Evolutionary conservation across 1,140 invertebrate genomes (phyloP), one percentile per base, ranked within the genome.

Genomic region (Galendromus occidentalis): DNA sequence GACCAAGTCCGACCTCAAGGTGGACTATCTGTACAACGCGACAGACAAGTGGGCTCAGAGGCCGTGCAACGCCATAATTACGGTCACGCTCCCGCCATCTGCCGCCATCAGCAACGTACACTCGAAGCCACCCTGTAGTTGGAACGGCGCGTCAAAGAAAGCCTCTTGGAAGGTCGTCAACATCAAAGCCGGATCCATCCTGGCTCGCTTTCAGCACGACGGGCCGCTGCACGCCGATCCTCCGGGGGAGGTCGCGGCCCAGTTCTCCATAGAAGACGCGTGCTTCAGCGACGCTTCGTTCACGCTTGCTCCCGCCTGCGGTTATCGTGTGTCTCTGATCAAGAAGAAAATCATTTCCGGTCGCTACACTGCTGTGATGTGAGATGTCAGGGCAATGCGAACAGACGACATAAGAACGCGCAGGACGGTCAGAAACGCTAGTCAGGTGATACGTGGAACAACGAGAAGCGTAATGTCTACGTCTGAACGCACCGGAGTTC

Each of bases 191-290:
- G 91, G 91, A 0, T 92, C 88, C 12, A 78, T 97, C 45, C 81
- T 88, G 67, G 92, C 91, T 18, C 82, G 91, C 42, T 86, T 95
- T 69, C 88, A 94, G 71, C 75, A 59, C 51, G 51, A 59, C 14
- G 95, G 2, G 81, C 80, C 64, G 80, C 80, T 69, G 89, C 89
- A 0, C 89, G 89, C 0, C 86, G 86, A 17, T 82, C 80, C 51
- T 47, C 86, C 88, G 66, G 81, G 84, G 30, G 88, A 87, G 5
- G 84, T 95, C 68, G 86, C 86, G 22, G 84, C 89, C 20, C 89
- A 93, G 76, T 97, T 97, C 76, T 87, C 74, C 93, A 89, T 76
- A 90, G 93, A 77, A 91, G 90, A 47, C 88, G 91, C 33, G 94
- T 91, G 0, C 76, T 96, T 9, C 94, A 91, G 22, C 91, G 91